Evolutionary conservation across 2,797 vertebrate species (phyloP).

Genomic region (Coilia nasus): DNA sequence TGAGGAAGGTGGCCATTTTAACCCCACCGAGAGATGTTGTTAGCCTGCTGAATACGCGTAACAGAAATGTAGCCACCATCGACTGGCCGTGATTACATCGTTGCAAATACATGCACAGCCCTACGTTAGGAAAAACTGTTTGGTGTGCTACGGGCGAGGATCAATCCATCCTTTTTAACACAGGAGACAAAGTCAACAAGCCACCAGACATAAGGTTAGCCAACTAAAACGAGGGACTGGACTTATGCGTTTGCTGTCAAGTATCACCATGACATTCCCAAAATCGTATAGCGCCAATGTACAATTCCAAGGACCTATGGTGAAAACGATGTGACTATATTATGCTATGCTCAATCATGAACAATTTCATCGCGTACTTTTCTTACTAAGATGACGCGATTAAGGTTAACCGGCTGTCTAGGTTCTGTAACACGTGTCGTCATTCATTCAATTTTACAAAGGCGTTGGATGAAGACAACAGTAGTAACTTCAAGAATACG

Average conservation of each 20-base stretch:
- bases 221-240: neutral
- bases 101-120: neutral
- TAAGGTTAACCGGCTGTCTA: neutral
- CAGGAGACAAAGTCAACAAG: neutral
- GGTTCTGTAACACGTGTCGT: constrained; percentile 63
- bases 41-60: neutral
- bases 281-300: neutral
- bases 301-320: neutral
- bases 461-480: neutral
- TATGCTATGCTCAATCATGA: neutral
- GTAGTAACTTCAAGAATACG: neutral
- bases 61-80: neutral
- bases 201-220: neutral
- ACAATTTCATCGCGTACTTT: neutral
- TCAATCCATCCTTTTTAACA: neutral
- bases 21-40: neutral
- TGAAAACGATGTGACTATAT: neutral
- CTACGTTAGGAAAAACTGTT: neutral
- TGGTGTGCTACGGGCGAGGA: neutral
- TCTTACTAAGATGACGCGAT: neutral
- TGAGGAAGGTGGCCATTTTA: constrained; percentile 6
- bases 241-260: neutral
- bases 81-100: neutral
- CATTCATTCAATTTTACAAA: constrained; percentile 31
- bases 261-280: neutral